Evolutionary conservation across 1,140 invertebrate genomes (phyloP).

Genomic region (Calliopsis andreniformis): DNA sequence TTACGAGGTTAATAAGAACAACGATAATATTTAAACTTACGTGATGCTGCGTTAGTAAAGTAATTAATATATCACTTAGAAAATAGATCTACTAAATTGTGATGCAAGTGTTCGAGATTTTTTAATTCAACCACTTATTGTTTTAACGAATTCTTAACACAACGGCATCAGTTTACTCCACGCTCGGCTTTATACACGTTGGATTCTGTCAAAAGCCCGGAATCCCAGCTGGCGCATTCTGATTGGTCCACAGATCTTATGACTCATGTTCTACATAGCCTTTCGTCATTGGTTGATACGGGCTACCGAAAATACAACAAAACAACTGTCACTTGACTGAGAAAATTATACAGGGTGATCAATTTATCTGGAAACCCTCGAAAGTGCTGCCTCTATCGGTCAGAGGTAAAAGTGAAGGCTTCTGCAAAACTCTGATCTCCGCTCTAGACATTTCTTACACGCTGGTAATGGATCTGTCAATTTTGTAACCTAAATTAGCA

Average conservation of each 20-base stretch:
- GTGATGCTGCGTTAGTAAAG: conserved; percentile 8
- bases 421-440: too few relatives aligned
- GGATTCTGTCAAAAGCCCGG: conserved; percentile 77
- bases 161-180: conserved; percentile 41
- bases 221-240: conserved; percentile 76
- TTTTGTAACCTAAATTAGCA: too few relatives aligned
- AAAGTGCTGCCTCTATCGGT: too few relatives aligned
- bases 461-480: too few relatives aligned
- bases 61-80: conserved; percentile 26
- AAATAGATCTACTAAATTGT: not conserved
- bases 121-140: conserved; percentile 48
- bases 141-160: conserved; percentile 37
- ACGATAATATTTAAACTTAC: conserved; percentile 2
- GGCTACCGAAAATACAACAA: too few relatives aligned
- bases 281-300: conserved; percentile 15
- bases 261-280: conserved; percentile 7
- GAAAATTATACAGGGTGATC: too few relatives aligned
- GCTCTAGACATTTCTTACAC: too few relatives aligned
- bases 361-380: too few relatives aligned
- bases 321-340: too few relatives aligned
- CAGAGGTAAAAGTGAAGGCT: too few relatives aligned
- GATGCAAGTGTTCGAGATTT: conserved; percentile 12
- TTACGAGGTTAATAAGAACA: conserved; percentile 48
- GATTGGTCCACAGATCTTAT: conserved; percentile 66
- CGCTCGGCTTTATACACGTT: conserved; percentile 76